A percentile compares a stretch with the other conserved stretches of the same genome.
These are phyloP conservation scores for Chelmon rostratus DNA, from an alignment of 2,797 vertebrate species.

Conservation along the genomic window DNA sequence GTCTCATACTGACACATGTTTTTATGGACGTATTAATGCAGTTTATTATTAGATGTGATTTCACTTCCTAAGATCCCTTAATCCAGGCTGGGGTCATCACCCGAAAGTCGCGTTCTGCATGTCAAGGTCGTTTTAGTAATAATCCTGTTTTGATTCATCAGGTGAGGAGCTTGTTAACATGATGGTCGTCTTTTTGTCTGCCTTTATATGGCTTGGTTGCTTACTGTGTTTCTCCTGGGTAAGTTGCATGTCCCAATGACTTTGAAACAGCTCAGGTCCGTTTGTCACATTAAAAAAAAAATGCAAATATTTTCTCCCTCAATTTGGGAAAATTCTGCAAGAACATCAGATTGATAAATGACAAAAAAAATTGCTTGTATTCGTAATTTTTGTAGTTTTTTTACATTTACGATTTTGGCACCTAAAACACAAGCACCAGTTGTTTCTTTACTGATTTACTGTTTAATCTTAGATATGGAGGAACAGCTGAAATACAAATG, in stretches of 20 bases:
- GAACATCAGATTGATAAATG: neutral
- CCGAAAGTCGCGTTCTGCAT: neutral
- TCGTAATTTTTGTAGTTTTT: neutral
- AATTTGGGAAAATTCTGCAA: neutral
- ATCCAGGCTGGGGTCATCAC: constrained; percentile 16
- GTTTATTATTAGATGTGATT: constrained; percentile 22
- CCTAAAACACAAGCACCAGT: neutral
- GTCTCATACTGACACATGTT: constrained; percentile 5
- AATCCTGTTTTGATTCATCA: constrained; percentile 23
- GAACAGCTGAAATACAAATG: neutral
- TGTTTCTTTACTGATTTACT: neutral
- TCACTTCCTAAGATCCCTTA: neutral
- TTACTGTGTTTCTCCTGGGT: neutral
- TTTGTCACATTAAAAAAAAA: neutral
- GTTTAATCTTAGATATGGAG: neutral
- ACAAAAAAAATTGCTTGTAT: neutral
- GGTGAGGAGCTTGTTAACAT: constrained; percentile 4
- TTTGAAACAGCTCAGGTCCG: neutral
- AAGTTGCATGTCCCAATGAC: neutral
- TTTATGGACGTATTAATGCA: constrained; percentile 24
- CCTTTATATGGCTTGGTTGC: neutral
- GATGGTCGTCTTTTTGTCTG: neutral
- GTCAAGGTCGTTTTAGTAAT: constrained; percentile 1
- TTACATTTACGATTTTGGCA: neutral
- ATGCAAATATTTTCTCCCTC: neutral